These are phyloP conservation scores for Cirrhinus molitorella DNA, from an alignment of 2,797 vertebrate genomes.

Conservation along the genomic window DNA sequence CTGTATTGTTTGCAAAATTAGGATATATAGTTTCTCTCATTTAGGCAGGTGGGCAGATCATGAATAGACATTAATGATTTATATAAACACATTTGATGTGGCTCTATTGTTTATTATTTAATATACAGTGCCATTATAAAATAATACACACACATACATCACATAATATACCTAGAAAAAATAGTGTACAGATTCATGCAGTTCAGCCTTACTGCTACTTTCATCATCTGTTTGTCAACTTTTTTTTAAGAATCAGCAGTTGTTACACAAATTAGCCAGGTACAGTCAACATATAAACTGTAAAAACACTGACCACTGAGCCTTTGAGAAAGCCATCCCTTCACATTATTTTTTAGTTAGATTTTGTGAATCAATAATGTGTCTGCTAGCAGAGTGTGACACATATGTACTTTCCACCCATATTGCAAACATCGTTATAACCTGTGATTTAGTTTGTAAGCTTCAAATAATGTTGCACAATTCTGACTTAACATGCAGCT, in stretches of 20 bases:
- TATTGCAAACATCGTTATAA: slow-evolving; percentile 2
- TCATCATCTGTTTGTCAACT: not conserved
- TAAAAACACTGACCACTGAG: not conserved
- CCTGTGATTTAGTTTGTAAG: not conserved
- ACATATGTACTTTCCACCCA: not conserved
- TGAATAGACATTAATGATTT: not conserved
- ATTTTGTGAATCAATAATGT: not conserved
- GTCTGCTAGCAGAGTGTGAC: not conserved
- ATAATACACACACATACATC: not conserved
- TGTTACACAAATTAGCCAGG: not conserved
- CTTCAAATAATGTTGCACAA: not conserved
- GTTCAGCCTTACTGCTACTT: not conserved
- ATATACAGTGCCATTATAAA: not conserved
- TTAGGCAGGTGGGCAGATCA: not conserved
- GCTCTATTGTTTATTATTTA: not conserved
- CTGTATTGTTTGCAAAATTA: slow-evolving; percentile 26
- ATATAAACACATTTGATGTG: not conserved
- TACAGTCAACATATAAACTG: not conserved
- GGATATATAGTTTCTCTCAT: not conserved
- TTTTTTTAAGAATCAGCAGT: not conserved
- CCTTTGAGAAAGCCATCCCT: not conserved
- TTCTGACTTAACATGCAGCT: not conserved
- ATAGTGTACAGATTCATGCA: not conserved
- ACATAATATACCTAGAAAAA: not conserved
- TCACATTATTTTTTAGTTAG: not conserved